Evolutionary conservation across 2,113 vertebrate genomes (phyloP).

Genomic region (Callipepla californica): DNA sequence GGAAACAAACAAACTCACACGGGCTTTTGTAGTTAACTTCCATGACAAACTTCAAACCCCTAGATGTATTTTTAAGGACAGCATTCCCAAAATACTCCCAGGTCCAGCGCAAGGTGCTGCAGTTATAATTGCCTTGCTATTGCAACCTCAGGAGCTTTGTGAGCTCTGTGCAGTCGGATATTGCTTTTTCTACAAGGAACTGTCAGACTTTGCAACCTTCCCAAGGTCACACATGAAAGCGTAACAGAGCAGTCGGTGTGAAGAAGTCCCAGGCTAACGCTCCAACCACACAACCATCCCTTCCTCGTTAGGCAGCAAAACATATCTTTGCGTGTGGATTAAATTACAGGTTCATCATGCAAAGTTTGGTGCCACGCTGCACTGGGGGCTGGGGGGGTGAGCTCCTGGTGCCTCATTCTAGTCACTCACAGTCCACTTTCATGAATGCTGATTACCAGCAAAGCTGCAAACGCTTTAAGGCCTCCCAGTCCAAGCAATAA

Average conservation of each 20-base stretch:
- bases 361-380: constrained; percentile 38
- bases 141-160: background rate
- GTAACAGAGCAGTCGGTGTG: background rate
- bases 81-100: background rate
- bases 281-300: constrained; percentile 27
- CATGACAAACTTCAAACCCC: background rate
- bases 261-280: constrained; percentile 29
- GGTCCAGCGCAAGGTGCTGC: background rate
- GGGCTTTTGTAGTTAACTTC: background rate
- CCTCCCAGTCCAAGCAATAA: constrained; percentile 53
- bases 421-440: background rate
- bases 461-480: constrained; percentile 58
- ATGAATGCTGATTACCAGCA: constrained; percentile 46
- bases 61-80: background rate
- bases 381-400: background rate
- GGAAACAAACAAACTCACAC: background rate
- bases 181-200: constrained; percentile 2
- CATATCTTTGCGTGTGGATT: constrained; percentile 10
- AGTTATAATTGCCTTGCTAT: background rate
- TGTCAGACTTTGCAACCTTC: constrained; percentile 33
- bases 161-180: background rate
- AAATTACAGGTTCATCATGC: background rate
- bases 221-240: constrained; percentile 55
- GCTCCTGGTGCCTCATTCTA: constrained; percentile 12
- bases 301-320: constrained; percentile 26